Conservation (phyloP, 2,888 invertebrate genomes). For the Pollenia amentaria region DNA sequence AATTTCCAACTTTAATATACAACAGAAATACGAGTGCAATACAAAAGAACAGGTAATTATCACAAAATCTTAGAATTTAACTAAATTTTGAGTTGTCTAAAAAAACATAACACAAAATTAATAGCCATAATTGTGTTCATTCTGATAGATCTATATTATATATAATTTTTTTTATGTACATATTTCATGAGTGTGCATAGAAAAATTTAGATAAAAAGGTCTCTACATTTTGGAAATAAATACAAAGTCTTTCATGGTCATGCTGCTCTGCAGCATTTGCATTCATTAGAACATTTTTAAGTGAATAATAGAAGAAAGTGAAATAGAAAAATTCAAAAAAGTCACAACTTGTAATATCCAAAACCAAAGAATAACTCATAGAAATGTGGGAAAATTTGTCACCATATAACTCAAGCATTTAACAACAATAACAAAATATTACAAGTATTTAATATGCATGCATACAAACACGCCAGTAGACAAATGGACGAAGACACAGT, state of each 20-base stretch:
- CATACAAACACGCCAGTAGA: slow-evolving; percentile 8
- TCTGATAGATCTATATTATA: background rate
- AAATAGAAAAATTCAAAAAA: slow-evolving; percentile 57
- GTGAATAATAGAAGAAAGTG: slow-evolving; percentile 31
- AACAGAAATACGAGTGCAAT: slow-evolving; percentile 31
- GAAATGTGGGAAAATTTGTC: slow-evolving; percentile 63
- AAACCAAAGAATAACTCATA: slow-evolving; percentile 23
- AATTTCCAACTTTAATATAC: slow-evolving; percentile 8
- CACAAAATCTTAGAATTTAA: slow-evolving; percentile 26
- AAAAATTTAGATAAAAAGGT: slow-evolving; percentile 1
- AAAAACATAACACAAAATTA: background rate
- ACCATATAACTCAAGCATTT: slow-evolving; percentile 24
- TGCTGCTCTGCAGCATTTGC: slow-evolving; percentile 52
- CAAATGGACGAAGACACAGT: background rate
- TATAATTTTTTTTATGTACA: background rate
- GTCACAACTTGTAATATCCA: slow-evolving; percentile 52
- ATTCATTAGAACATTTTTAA: slow-evolving; percentile 54
- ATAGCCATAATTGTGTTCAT: slow-evolving; percentile 37
- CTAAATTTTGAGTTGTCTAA: slow-evolving; percentile 20
- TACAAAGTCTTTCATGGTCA: slow-evolving; percentile 40
- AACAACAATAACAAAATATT: slow-evolving; percentile 7
- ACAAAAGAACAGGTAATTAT: slow-evolving; percentile 61
- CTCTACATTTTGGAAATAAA: slow-evolving; percentile 9
- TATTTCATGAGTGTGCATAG: background rate
- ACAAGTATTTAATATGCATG: background rate